A percentile compares a stretch with the other conserved stretches of the same genome.
phyloP scores from a whole-genome alignment of 2,888 invertebrate species.

The Erebia palarica region DNA sequence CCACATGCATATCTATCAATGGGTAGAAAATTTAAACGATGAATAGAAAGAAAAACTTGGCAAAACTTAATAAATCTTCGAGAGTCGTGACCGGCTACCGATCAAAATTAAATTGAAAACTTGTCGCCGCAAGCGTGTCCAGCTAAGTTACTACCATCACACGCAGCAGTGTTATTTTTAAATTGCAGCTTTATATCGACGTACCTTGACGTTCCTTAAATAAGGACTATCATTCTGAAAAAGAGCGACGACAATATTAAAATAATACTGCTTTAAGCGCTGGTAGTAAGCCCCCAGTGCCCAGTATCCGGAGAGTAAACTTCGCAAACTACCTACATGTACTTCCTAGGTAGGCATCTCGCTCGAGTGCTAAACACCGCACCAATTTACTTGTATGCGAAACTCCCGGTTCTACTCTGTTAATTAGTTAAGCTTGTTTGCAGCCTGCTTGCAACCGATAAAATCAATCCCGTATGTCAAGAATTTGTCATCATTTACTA shows the following conservation, averaged over 20 bases:
- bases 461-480: constrained; percentile 21
- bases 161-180: no score
- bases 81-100: neutral
- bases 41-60: neutral
- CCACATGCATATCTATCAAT: no score
- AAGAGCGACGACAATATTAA: no score
- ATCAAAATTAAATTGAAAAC: constrained; percentile 11
- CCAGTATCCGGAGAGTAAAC: constrained; percentile 10
- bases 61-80: neutral
- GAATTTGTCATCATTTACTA: no score
- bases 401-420: constrained; percentile 20
- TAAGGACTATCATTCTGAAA: no score
- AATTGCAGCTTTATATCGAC: no score
- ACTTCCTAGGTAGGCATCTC: neutral
- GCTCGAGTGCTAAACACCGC: constrained; percentile 17
- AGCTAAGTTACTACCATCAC: no score
- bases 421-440: constrained; percentile 28
- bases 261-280: no score
- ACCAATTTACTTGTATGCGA: constrained; percentile 21
- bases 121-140: neutral
- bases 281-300: no score
- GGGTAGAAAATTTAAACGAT: neutral
- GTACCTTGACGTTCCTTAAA: no score
- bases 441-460: neutral
- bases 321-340: neutral